Base-by-base conservation (phyloP, 2,888 invertebrate species). In the Pomacea canaliculata region DNA sequence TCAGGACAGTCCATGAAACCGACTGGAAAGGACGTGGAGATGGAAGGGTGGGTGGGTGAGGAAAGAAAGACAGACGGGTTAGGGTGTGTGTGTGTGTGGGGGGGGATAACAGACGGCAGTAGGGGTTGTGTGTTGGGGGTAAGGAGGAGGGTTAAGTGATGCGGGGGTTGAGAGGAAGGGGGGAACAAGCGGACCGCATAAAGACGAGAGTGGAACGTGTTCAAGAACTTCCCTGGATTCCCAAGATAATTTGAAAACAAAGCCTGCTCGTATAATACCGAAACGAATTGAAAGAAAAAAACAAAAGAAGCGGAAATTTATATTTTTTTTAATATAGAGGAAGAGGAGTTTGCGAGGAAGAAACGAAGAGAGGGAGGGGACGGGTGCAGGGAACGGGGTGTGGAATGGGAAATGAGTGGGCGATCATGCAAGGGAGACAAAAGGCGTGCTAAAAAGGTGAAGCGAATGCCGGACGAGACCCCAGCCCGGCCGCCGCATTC, bases 401-500 rank as follows among this genome's bases (percentile, higher is more conserved):
- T 37, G 37, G 37, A 37, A 19, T 46, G 48, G 63, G 63, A 71
- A 71, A 71, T 71, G 71, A 71, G 49, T 62, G 63, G 63, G 63
- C 71, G 62, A 62, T 71, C 71, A 62, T 71, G 71, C 63, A 71
- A 63, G 48, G 62, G 27, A 63, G 63, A 63, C 63, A 63, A 63
- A 59, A 27, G 60, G 70, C 56, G 70, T 7, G 27, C 60, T 59
- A 46, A 46, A 27, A 71, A 62, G 46, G 59, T 27, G 62, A 19
- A 27, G 62, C 19, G n/a, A 66, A 51, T 65, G 51, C 72, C 65
- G 65, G 72, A 72, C 72, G 63, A 72, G 66, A 62, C n/a, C 51
- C 65, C 65, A 66, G 48, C 51, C 63, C 72, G 63, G 72, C 48
- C 51, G 51, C 49, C 67, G 73, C 73, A 73, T 73, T 73, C 73